Percentiles rank a stretch among this genome's conserved stretches.
Conservation (phyloP, 2,888 invertebrate species). For the Agrotis segetum region DNA sequence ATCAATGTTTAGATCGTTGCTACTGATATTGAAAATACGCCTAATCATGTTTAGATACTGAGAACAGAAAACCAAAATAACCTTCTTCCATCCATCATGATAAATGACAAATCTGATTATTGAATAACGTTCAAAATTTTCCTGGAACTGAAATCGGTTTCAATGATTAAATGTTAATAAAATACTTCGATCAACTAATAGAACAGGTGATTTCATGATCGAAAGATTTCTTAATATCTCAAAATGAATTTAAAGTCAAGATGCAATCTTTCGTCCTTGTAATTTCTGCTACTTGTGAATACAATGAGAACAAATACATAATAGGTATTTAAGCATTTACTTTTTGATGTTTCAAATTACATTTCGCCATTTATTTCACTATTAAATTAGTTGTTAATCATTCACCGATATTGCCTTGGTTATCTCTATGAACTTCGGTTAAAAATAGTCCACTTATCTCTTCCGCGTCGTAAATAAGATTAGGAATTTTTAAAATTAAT, state of each 20-base stretch:
- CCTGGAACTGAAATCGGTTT: slow-evolving; percentile 1
- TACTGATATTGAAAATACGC: slow-evolving; percentile 36
- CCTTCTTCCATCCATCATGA: slow-evolving; percentile 38
- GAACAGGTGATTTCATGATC: background rate
- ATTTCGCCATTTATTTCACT: slow-evolving; percentile 20
- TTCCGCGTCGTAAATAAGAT: slow-evolving; percentile 24
- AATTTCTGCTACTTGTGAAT: background rate
- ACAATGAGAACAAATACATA: background rate
- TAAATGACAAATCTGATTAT: slow-evolving; percentile 34
- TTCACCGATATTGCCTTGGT: slow-evolving; percentile 35
- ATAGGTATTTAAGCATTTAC: background rate
- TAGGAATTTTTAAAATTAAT: slow-evolving; percentile 25
- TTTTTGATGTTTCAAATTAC: background rate
- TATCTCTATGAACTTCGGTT: slow-evolving; percentile 37
- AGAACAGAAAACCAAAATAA: slow-evolving; percentile 11
- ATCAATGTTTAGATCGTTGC: slow-evolving; percentile 26
- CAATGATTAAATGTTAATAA: background rate
- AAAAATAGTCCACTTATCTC: slow-evolving; percentile 48
- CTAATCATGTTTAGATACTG: slow-evolving; percentile 20
- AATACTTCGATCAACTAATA: background rate
- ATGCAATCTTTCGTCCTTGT: background rate
- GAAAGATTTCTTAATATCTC: slow-evolving; percentile 2
- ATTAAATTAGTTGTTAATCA: slow-evolving; percentile 30
- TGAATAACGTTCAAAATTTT: slow-evolving; percentile 6
- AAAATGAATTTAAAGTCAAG: slow-evolving; percentile 4